Evolutionary conservation across 2,797 vertebrate genomes (phyloP), one percentile per base, ranked within the genome.

Genomic region (Galago senegalensis): DNA sequence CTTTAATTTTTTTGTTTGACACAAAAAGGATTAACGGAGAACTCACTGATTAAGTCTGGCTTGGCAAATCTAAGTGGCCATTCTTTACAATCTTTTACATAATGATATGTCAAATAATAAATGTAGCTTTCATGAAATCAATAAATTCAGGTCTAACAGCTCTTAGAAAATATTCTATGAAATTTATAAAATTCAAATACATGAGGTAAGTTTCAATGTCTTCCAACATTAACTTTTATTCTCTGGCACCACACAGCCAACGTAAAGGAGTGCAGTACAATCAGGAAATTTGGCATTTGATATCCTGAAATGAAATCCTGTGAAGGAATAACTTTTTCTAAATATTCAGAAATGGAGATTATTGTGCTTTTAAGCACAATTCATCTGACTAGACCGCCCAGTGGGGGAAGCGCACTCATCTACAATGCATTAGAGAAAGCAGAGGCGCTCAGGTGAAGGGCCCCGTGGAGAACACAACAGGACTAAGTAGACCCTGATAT

Each of bases 401-500:
- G 84, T 96, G 92, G 97, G 97, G 95, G 85, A 95, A 92, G 87
- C 87, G 94, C 87, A 97, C 97, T 98, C 96, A 97, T 93, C 95
- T 97, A 97, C 91, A 97, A 97, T 95, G 93, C 89, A 83, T 97
- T 96, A 93, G 80, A 97, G 9, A 95, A 97, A 97, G 75, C 56
- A 87, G 73, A 97, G 63, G 69, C 86, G 87, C 97, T 97, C 81
- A 0, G 93, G 95, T 87, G 92, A 98, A 97, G 60, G 92, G 93
- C 87, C 97, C 91, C 49, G 56, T 85, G 96, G 98, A 98, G 97
- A 97, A 97, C 98, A 98, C 97, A 95, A 97, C 95, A 96, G 97
- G 97, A 97, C 93, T 96, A 81, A 97, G 89, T 73, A 77, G 91
- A 95, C 82, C 1, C 20, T 83, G 91, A 25, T 89, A 69, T 34